Base-by-base conservation (phyloP, 2,888 invertebrate species). In the Neria commutata region DNA sequence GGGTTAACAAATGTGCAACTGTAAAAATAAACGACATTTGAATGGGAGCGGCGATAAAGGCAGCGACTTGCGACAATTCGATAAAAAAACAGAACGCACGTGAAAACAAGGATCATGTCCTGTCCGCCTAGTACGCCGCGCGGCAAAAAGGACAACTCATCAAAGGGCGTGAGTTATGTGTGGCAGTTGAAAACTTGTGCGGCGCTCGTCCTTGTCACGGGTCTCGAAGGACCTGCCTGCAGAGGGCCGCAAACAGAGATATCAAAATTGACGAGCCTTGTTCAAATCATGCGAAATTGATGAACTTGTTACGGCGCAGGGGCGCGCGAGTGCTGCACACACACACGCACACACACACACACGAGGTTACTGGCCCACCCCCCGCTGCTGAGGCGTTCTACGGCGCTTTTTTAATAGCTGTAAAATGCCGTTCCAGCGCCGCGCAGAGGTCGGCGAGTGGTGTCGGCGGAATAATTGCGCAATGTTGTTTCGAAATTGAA, bases 381-480 rank as follows among this genome's bases (percentile, higher is more conserved):
- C 42, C 48, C 47, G 49, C 42, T 54, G 50, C 59, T 59, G 53
- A 54, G 46, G 5, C 8, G 11, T 16, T 46, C 17, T 46, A n/a
- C 19, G 23, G 24, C 19, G 26, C 8, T 25, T 48, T 26, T 45
- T 52, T 52, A 60, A 60, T 17, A 54, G 23, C 45, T 49, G 54
- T 51, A 60, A 54, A 50, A 60, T 55, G 51, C 48, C 29, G 42
- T n/a, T 16, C 16, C 16, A 14, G 29, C 45, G 6, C 21, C 25
- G 14, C 16, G 2, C 19, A 17, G 16, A 25, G 48, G 26, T 25
- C 8, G 24, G 26, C 33, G 48, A 50, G 64, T 71, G 69, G 72
- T 70, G 72, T 67, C 69, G 72, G 74, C 74, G 77, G 75, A 76
- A 74, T 76, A 76, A 76, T 77, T 77, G 76, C 72, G 70, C 67